Conservation (phyloP, 1,140 invertebrate species). For the Lasioglossum baleicum region DNA sequence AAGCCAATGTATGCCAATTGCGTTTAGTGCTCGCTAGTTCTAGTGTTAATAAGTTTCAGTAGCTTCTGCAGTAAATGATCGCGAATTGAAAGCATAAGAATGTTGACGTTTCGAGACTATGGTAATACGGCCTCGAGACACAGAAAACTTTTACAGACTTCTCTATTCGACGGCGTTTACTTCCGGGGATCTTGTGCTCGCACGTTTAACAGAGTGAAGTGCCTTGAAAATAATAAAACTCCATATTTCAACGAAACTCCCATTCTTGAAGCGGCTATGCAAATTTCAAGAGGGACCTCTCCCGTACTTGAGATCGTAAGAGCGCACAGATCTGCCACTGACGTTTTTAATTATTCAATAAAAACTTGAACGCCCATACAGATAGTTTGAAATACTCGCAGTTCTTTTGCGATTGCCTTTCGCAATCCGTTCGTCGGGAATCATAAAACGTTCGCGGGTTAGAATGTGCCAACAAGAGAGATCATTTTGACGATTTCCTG, state of each 20-base stretch:
- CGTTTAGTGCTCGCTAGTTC: too few species aligned
- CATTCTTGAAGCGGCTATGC: constrained; percentile 69
- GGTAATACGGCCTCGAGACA: neutral
- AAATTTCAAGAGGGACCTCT: constrained; percentile 70
- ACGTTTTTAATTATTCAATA: constrained; percentile 74
- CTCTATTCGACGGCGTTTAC: neutral
- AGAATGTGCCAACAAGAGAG: neutral
- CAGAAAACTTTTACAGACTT: constrained; percentile 7
- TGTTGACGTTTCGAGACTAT: neutral
- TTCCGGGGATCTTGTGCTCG: constrained; percentile 9
- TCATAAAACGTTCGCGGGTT: neutral
- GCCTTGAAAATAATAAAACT: constrained; percentile 71
- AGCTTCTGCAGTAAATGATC: neutral
- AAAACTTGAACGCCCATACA: constrained; percentile 61
- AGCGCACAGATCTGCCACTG: constrained; percentile 63
- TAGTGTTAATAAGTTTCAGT: too few species aligned
- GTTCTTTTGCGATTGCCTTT: constrained; percentile 30
- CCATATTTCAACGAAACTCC: constrained; percentile 69
- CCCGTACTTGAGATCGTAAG: constrained; percentile 59
- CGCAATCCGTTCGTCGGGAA: neutral
- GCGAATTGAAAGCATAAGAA: neutral
- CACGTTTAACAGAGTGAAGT: constrained; percentile 64
- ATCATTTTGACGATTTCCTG: too few species aligned
- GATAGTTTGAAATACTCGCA: constrained; percentile 42
- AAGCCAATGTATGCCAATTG: too few species aligned